phyloP scores from a whole-genome alignment of 2,113 vertebrate genomes.

The Etheostoma spectabile region DNA sequence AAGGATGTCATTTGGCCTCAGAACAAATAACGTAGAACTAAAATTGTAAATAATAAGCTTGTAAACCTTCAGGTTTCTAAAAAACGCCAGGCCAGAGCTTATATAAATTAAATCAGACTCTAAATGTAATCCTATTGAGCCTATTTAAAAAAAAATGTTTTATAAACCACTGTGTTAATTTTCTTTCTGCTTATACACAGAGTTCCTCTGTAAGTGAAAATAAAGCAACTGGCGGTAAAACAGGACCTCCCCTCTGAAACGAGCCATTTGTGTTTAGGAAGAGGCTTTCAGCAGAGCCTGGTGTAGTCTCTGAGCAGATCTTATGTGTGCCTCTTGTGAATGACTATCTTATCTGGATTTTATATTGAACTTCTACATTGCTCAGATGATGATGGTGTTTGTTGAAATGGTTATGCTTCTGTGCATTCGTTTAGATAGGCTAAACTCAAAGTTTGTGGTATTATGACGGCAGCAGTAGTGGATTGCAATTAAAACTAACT shows the following conservation, averaged over 20 bases:
- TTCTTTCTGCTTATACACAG: constrained; percentile 34
- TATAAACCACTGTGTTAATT: constrained; percentile 52
- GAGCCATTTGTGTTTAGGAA: constrained; percentile 20
- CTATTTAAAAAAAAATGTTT: constrained; percentile 55
- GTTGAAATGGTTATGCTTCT: constrained; percentile 39
- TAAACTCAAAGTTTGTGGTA: constrained; percentile 40
- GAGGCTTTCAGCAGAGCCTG: constrained; percentile 3
- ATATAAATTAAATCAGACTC: constrained; percentile 25
- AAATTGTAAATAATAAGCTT: constrained; percentile 71
- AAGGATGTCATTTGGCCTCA: constrained; percentile 76
- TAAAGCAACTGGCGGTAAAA: constrained; percentile 39
- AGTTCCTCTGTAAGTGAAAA: constrained; percentile 16
- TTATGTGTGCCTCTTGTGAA: constrained; percentile 14
- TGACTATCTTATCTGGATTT: constrained; percentile 14
- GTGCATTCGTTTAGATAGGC: constrained; percentile 42
- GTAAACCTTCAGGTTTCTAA: constrained; percentile 65
- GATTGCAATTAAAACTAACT: constrained; percentile 61
- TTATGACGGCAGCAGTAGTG: constrained; percentile 54
- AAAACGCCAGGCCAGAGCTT: constrained; percentile 62
- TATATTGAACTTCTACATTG: background rate
- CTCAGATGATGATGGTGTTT: constrained; percentile 22
- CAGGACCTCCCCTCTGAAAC: constrained; percentile 14
- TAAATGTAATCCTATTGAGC: constrained; percentile 38
- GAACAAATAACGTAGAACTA: constrained; percentile 74
- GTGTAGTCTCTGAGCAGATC: constrained; percentile 5